Evolutionary conservation across 2,113 vertebrate species (phyloP), one percentile per base, ranked within the genome.

Genomic region (Notothenia rossii): DNA sequence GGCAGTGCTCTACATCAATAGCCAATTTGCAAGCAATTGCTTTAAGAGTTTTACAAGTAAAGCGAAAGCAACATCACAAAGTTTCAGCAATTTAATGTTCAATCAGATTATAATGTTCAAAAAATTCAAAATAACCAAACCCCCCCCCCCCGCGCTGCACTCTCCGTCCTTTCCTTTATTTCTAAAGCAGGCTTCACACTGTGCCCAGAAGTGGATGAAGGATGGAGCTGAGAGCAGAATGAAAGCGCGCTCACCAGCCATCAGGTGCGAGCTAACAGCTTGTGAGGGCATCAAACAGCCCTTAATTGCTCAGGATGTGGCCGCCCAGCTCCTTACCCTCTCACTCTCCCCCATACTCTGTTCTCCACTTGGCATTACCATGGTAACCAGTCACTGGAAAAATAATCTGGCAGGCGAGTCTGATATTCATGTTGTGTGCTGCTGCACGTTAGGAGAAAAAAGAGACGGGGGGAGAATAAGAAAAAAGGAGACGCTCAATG

Each of bases 241-340:
- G 77, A 87, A 78, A 86, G 65, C 29, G 60, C 22, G 40, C 76
- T 85, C 81, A 25, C 40, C 72, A 77, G 78, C 75, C 60, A 79
- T 86, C 84, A 90, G 89, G 86, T 89, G 84, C 87, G 20, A 66
- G 73, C 89, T 86, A 89, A 86, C 83, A 87, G 85, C 89, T 85
- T 69, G 36, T 81, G 71, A 67, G 86, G 86, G 87, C 79, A 88
- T 90, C 90, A 89, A 89, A 89, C 77, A 82, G 67, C 62, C 61
- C 81, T 86, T 88, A 94, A 93, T 89, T 93, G 85, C 90, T 68
- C 81, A 68, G 85, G 79, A 90, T 90, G 88, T 88, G 84, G 85
- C 74, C 71, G 7, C 71, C 65, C 51, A 40, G 77, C 81, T 82
- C 67, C 81, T 90, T 77, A 75, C 71, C 75, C 82, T 77, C 77